These are phyloP conservation scores for Malacosoma neustria DNA, from an alignment of 2,888 invertebrate genomes.

Conservation along the genomic window DNA sequence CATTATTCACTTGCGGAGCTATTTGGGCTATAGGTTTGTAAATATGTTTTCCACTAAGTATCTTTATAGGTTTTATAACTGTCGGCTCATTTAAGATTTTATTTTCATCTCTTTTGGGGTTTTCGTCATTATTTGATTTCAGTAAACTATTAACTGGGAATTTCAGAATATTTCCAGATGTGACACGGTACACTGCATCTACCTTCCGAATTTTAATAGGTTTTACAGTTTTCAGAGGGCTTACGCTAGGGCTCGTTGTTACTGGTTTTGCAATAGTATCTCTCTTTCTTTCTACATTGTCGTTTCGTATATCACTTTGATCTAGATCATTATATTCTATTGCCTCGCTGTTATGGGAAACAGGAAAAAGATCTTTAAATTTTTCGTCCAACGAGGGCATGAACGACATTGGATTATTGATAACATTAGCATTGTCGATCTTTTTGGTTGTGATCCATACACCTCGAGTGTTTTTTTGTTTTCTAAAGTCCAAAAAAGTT, in stretches of 20 bases:
- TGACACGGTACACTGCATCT: conserved; percentile 42
- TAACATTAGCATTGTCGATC: conserved; percentile 46
- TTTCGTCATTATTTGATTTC: conserved; percentile 1
- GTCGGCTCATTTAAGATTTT: not conserved
- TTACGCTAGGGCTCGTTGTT: not conserved
- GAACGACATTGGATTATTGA: conserved; percentile 52
- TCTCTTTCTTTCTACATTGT: not conserved
- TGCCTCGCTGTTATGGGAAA: conserved; percentile 13
- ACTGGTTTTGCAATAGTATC: not conserved
- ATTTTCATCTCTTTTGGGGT: not conserved
- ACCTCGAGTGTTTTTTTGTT: conserved; percentile 39
- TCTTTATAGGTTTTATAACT: not conserved
- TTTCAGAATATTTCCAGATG: conserved; percentile 24
- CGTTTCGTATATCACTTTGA: conserved; percentile 5
- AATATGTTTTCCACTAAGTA: not conserved
- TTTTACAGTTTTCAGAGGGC: conserved; percentile 29
- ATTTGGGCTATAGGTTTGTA: not conserved
- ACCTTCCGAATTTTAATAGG: conserved; percentile 54
- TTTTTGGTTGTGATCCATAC: conserved; percentile 56
- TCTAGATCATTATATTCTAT: conserved; percentile 3
- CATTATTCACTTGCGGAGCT: not conserved
- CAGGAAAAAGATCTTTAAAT: conserved; percentile 15
- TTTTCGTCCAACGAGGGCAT: conserved; percentile 23
- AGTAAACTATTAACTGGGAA: conserved; percentile 20
- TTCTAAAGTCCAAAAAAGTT: conserved; percentile 17